Evolutionary conservation across 2,888 invertebrate genomes (phyloP), one percentile per base, ranked within the genome.

Genomic region (Calameuta filiformis): DNA sequence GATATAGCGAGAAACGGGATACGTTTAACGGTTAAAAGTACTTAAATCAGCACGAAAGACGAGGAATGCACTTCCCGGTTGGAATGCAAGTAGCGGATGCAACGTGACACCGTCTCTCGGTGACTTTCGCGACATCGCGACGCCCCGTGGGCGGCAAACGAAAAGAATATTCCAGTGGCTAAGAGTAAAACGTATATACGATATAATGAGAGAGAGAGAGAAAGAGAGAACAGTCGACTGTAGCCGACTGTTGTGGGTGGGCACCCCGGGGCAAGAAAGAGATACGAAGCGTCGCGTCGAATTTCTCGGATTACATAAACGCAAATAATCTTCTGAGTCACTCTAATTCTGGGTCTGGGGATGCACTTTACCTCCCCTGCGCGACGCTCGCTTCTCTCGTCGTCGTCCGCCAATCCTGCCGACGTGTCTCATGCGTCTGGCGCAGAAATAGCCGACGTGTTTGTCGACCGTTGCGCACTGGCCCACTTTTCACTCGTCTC

Each of bases 301-400:
- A 82, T 79, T 79, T 79, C 81, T 80, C 81, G 75, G 75, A 82
- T 83, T 83, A 82, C 80, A 82, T 80, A 82, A 83, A 80, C 81
- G 82, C 82, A 81, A 82, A 83, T 82, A 83, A 82, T 82, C 79
- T 75, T 80, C 79, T 84, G 83, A 83, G 79, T 82, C 81, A 84
- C 81, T 82, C 82, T 82, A 82, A 84, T 83, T 83, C 81, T 82
- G 82, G 83, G 79, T 75, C 75, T 77, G 80, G 81, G 82, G 81
- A 82, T 82, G 83, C 84, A 83, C 81, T 82, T 81, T 76, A 9
- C 23, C 56, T 56, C 23, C 56, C 56, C 56, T 56, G 56, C 23
- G 9, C 23, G 56, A 56, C 9, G 1, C 56, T 56, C 56, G 77
- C 76, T 76, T 73, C 75, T 40, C 79, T n/a, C 68, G 71, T 76